These are phyloP conservation scores for Etheostoma cragini DNA, from an alignment of 2,113 vertebrate genomes.

Conservation along the genomic window DNA sequence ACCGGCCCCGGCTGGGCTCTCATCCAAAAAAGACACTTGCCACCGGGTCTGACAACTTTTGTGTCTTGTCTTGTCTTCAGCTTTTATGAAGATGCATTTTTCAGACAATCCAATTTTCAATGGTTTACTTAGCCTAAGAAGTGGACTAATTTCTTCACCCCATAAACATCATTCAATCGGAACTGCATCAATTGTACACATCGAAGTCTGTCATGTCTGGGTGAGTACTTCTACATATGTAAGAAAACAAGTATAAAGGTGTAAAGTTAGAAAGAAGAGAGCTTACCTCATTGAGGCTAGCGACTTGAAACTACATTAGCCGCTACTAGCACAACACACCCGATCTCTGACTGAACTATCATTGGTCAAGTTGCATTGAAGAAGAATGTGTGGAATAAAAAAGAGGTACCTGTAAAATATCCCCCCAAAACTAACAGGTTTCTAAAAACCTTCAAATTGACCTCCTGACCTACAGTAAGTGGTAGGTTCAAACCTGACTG, in stretches of 20 bases:
- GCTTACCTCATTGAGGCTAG: neutral
- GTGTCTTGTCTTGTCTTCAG: neutral
- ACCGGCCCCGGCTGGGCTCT: too few relatives aligned
- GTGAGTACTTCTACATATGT: neutral
- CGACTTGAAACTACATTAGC: neutral
- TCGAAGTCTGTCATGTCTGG: slow-evolving; percentile 2
- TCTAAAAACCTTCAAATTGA: neutral
- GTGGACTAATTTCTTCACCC: neutral
- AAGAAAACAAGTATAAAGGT: neutral
- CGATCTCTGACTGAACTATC: neutral
- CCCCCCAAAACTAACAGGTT: neutral
- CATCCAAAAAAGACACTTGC: too few relatives aligned
- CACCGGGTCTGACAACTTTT: too few relatives aligned
- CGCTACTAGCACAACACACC: neutral
- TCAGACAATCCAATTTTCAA: neutral
- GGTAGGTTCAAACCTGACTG: neutral
- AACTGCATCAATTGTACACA: neutral
- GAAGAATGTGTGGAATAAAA: neutral
- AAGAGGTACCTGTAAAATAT: neutral
- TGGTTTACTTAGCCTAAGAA: neutral
- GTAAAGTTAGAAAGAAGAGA: neutral
- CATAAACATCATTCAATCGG: neutral
- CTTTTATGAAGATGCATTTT: neutral
- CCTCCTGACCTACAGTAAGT: neutral
- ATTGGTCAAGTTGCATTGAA: neutral